These are phyloP conservation scores for Hirudinaria manillensis DNA, from an alignment of 2,888 invertebrate genomes.

Conservation along the genomic window DNA sequence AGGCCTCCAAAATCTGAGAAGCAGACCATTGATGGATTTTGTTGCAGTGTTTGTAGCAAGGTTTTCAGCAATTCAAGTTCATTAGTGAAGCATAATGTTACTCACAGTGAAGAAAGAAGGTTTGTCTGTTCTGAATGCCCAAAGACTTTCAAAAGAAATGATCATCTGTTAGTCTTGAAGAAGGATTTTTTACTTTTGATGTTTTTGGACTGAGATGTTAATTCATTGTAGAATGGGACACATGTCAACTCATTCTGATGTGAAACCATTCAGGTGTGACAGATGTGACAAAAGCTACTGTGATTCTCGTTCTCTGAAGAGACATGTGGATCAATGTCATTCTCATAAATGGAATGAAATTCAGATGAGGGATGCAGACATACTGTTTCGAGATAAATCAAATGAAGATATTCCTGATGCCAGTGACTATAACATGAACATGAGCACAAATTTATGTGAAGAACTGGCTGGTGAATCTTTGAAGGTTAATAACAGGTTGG, in stretches of 20 bases:
- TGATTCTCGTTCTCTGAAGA: conserved; percentile 30
- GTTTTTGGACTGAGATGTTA: background rate
- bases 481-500: too few relatives aligned
- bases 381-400: background rate
- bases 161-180: conserved; percentile 77
- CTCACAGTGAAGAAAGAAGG: conserved; percentile 93
- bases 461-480: too few relatives aligned
- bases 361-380: background rate
- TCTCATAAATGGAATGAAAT: background rate
- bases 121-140: conserved; percentile 91
- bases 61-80: conserved; percentile 95
- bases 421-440: too few relatives aligned
- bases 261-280: conserved; percentile 26
- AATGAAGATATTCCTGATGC: background rate
- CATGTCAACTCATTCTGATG: conserved; percentile 29
- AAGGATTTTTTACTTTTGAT: background rate
- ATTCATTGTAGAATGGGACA: conserved; percentile 23
- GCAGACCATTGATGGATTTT: background rate
- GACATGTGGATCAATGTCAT: conserved; percentile 27
- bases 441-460: too few relatives aligned
- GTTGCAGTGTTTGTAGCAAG: conserved; percentile 87
- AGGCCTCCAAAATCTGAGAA: conserved; percentile 20
- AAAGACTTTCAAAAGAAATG: conserved; percentile 96
- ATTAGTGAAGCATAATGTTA: conserved; percentile 75
- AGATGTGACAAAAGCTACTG: conserved; percentile 32